A percentile compares a stretch with the other conserved stretches of the same genome.
Conservation (phyloP, 92 coral and sea anemone genomes). For the Parazoanthus atlanticus region DNA sequence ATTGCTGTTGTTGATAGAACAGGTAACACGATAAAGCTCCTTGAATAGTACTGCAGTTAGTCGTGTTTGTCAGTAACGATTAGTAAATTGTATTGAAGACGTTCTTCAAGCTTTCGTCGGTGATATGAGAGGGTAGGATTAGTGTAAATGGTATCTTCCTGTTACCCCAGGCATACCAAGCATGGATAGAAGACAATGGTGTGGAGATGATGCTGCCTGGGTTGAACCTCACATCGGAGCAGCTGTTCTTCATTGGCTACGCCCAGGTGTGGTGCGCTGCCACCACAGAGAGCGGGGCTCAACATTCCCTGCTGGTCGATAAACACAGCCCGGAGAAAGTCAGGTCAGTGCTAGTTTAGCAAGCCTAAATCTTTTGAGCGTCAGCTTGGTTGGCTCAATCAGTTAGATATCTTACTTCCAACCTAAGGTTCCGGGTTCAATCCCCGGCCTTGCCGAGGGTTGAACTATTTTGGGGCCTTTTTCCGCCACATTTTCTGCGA, state of each 20-base stretch:
- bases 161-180: constrained; percentile 78
- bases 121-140: background rate
- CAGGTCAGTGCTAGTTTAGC: constrained; percentile 61
- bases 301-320: constrained; percentile 85
- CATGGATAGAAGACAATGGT: constrained; percentile 70
- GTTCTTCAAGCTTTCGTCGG: background rate
- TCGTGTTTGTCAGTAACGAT: too few species aligned
- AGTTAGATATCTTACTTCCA: too few species aligned
- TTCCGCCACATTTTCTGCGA: too few species aligned
- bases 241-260: constrained; percentile 89
- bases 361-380: too few species aligned
- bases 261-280: constrained; percentile 99
- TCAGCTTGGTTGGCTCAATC: too few species aligned
- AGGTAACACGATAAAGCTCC: too few species aligned
- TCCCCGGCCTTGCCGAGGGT: too few species aligned
- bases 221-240: constrained; percentile 83
- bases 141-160: background rate
- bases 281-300: constrained; percentile 62
- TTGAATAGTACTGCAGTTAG: too few species aligned
- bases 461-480: too few species aligned
- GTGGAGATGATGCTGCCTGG: constrained; percentile 81
- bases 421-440: too few species aligned
- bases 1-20: too few species aligned
- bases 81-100: too few species aligned
- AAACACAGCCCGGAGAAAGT: constrained; percentile 95